Evolutionary conservation across 2,113 vertebrate species (phyloP).

Genomic region (Trogon surrucura): DNA sequence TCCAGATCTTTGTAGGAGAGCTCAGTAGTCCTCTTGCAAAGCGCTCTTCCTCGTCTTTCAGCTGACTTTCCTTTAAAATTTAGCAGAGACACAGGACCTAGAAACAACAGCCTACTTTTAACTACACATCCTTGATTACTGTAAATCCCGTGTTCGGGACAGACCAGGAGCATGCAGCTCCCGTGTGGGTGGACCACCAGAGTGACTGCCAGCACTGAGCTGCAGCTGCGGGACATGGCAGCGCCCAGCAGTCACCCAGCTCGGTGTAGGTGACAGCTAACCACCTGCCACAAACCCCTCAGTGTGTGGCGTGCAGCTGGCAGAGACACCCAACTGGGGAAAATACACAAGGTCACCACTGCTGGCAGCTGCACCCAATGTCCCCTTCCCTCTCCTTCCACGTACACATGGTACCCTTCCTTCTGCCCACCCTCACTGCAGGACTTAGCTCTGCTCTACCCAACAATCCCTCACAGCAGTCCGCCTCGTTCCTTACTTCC

Average conservation of each 20-base stretch:
- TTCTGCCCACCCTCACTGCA: not conserved
- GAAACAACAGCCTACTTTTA: not conserved
- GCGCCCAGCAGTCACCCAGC: not conserved
- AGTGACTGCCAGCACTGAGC: not conserved
- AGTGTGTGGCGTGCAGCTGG: not conserved
- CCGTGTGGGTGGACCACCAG: not conserved
- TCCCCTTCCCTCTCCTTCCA: not conserved
- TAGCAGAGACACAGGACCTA: not conserved
- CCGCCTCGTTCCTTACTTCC: not conserved
- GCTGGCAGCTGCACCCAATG: not conserved
- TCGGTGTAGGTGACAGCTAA: not conserved
- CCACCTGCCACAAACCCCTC: not conserved
- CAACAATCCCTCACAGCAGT: not conserved
- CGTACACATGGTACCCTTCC: not conserved
- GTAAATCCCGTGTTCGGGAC: not conserved
- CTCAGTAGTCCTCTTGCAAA: not conserved
- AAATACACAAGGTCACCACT: not conserved
- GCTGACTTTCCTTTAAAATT: not conserved
- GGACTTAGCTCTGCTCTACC: not conserved
- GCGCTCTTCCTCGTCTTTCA: not conserved
- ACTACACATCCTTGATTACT: not conserved
- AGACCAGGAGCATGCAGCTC: not conserved
- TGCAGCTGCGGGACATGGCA: not conserved
- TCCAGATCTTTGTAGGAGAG: not conserved
- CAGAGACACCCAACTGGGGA: not conserved